Evolutionary conservation across 2,888 invertebrate genomes (phyloP).

Genomic region (Eupelmus urozonus): DNA sequence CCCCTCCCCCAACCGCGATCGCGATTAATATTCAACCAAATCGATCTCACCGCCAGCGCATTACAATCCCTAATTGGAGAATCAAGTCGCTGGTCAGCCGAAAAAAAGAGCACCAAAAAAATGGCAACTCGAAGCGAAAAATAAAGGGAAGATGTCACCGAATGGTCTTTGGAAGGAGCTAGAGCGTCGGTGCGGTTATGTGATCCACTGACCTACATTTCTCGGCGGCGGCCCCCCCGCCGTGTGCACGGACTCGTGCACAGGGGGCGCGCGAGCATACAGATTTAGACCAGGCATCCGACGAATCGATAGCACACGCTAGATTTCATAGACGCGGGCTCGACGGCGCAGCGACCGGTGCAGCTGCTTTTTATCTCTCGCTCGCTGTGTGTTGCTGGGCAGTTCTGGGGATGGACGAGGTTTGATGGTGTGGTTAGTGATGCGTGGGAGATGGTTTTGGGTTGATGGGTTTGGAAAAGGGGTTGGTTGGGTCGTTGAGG

Average conservation of each 20-base stretch:
- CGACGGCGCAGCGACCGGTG: neutral
- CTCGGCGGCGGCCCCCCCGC: conserved; percentile 62
- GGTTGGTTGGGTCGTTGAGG: too few relatives aligned
- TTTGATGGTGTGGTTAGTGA: too few relatives aligned
- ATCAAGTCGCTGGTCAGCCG: neutral
- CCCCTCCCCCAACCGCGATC: neutral
- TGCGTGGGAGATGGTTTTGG: too few relatives aligned
- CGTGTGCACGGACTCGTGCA: conserved; percentile 65
- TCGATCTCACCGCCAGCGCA: neutral
- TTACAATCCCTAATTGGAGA: conserved; percentile 12
- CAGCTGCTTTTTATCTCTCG: neutral
- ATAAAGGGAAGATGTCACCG: conserved; percentile 14
- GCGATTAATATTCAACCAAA: conserved; percentile 21
- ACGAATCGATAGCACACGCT: conserved; percentile 73
- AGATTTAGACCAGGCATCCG: conserved; percentile 73
- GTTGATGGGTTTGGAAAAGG: too few relatives aligned
- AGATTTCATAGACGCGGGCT: conserved; percentile 68
- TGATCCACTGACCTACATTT: conserved; percentile 75
- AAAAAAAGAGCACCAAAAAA: neutral
- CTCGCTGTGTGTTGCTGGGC: neutral
- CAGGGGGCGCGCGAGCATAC: conserved; percentile 64
- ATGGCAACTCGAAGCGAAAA: neutral
- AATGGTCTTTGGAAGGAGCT: conserved; percentile 2
- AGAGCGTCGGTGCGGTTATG: conserved; percentile 65
- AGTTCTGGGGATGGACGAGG: neutral